Base-by-base conservation (phyloP, 2,888 invertebrate species). In the Amiota communis region DNA sequence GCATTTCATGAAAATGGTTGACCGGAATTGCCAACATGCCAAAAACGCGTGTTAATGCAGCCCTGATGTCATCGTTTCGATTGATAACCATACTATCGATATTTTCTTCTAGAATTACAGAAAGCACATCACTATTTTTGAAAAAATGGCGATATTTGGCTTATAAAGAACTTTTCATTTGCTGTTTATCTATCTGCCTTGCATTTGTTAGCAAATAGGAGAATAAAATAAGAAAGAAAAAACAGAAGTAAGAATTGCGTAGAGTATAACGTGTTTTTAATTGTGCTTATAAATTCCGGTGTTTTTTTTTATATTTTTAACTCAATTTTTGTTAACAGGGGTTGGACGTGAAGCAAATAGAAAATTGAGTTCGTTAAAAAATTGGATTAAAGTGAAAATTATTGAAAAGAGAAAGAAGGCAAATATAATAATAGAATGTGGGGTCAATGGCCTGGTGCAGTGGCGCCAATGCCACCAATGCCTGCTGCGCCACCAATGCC, bases 361-460 rank as follows among this genome's bases (percentile, higher is more conserved):
- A 36, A 36, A 23, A 46, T 11, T 2, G 8, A 2, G 56, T 15
- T 3, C 9, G 11, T 13, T 68, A 8, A 12, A 13, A n/a, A 6
- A n/a, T 36, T 11, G 47, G 23, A 13, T 11, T 61, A 13, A 63
- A 56, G 64, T 71, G 61, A 13, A 23, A 74, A 72, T 67, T 57
- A 72, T 67, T 57, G 46, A 59, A 61, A 46, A 20, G 70, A 61
- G 57, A 46, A 36, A 36, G 36, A 36, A 51, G 12, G n/a, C 53
- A 51, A 0, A 3, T 11, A 51, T n/a, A 51, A 51, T 12, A 57
- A 57, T 57, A 57, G 9, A 72, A 83, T 88, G 88, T 88, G 88
- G 88, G 84, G 78, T 76, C 88, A 85, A 74, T 88, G 88, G 88
- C 74, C 83, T n/a, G 77, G 76, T 23, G 73, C 75, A 47, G 49